Evolutionary conservation across 1,140 invertebrate genomes (phyloP), one percentile per base, ranked within the genome.

Genomic region (Trypoxylus dichotomus): DNA sequence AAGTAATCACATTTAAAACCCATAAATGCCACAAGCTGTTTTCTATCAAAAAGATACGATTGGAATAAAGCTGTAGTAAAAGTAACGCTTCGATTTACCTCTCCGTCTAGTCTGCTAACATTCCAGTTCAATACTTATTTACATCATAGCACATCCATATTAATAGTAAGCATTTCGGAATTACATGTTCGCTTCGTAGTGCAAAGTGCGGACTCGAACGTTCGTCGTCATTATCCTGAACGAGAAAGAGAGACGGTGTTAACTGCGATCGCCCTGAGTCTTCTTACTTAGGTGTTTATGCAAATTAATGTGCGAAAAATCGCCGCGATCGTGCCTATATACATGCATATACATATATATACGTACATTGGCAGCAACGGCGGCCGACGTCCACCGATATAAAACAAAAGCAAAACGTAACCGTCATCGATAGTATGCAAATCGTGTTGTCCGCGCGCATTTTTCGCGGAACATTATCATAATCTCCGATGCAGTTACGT

Each of bases 241-340:
- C 47, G 47, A 6, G 47, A 54, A 54, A 19, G 13, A 0, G 15
- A 54, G 47, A 54, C 19, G 47, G 47, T 19, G 47, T 19, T 54
- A 54, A 54, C 47, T 13, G 47, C 47, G n/a, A 54, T 1, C 19
- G 19, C 19, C 15, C 13, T 15, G 19, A 19, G 19, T 19, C 47
- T 1, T 24, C 60, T 27, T 68, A 24, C 24, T 13, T 25, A 68
- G 60, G 60, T 29, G 60, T 68, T 68, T 68, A 68, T 68, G 60
- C 60, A 68, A 68, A 68, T 68, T 68, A 68, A 68, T 68, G 24
- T 68, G 60, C 60, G 60, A 68, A 68, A 68, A 68, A 68, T 68
- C 60, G 60, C 24, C 24, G 24, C 47, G 47, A 54, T n/a, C 47
- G 47, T 54, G 47, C 19, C 47, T 54, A 54, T n/a, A n/a, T 54